These are phyloP conservation scores for Stegodyphus dumicola DNA, from an alignment of 1,140 invertebrate genomes.

Conservation along the genomic window DNA sequence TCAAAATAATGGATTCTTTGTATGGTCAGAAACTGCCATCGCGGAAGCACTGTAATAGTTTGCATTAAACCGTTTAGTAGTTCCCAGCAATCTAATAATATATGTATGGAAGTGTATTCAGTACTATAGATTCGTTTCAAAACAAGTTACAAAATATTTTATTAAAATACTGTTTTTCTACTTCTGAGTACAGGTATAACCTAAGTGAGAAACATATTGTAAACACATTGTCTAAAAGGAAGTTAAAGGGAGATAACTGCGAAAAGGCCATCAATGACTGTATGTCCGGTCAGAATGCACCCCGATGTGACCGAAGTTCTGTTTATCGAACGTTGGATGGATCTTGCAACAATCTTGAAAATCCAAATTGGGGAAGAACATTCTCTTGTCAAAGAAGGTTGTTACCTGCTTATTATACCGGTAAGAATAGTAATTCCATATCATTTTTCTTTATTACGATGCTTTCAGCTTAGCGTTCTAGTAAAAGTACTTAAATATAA, in stretches of 20 bases:
- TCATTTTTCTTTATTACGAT: too few species aligned
- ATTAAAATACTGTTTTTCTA: not conserved
- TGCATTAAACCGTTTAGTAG: not conserved
- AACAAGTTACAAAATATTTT: not conserved
- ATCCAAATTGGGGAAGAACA: conserved; percentile 84
- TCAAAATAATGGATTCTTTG: too few species aligned
- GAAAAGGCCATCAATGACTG: not conserved
- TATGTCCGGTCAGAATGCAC: too few species aligned
- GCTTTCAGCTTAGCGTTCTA: too few species aligned
- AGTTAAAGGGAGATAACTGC: not conserved
- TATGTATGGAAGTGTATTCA: not conserved
- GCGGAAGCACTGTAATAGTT: too few species aligned
- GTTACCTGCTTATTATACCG: not conserved
- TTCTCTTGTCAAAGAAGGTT: not conserved
- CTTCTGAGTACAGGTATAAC: not conserved
- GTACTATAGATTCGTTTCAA: not conserved
- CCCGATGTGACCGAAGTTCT: conserved; percentile 69
- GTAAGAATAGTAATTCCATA: not conserved
- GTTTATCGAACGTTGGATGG: conserved; percentile 80
- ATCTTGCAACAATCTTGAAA: conserved; percentile 89
- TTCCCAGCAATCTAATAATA: not conserved
- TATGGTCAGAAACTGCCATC: too few species aligned
- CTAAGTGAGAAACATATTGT: not conserved
- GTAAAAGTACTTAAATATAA: too few species aligned
- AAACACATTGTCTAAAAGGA: not conserved